Conservation (phyloP, 2,888 invertebrate species). For the Cartodere bifasciata region DNA sequence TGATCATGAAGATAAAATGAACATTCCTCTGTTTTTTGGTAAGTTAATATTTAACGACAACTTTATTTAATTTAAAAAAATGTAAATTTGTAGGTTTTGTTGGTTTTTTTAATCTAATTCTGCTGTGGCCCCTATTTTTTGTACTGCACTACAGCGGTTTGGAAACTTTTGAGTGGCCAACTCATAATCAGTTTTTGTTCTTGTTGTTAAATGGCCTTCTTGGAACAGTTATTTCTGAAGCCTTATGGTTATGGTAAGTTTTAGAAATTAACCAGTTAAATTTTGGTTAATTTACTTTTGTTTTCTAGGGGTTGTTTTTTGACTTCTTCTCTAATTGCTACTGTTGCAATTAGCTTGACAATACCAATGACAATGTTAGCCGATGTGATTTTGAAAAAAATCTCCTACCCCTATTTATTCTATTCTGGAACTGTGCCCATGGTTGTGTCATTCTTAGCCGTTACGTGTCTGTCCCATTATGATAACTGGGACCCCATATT, state of each 20-base stretch:
- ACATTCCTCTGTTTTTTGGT: conserved; percentile 94
- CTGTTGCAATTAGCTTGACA: conserved; percentile 71
- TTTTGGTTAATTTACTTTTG: neutral
- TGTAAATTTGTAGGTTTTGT: conserved; percentile 76
- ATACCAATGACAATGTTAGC: conserved; percentile 83
- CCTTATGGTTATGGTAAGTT: conserved; percentile 80
- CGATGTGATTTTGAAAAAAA: conserved; percentile 60
- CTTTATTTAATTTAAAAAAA: conserved; percentile 7
- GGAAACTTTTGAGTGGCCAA: conserved; percentile 79
- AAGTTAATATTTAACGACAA: conserved; percentile 23
- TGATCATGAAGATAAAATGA: conserved; percentile 85
- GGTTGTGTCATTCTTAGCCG: conserved; percentile 59
- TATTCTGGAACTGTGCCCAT: conserved; percentile 70
- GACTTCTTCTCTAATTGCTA: conserved; percentile 83
- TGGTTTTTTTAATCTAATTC: conserved; percentile 76
- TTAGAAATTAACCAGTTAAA: conserved; percentile 2
- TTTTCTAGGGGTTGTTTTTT: conserved; percentile 78
- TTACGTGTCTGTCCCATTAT: conserved; percentile 57
- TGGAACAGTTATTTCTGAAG: conserved; percentile 84
- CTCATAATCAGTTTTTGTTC: conserved; percentile 64
- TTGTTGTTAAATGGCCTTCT: conserved; percentile 76
- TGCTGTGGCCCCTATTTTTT: conserved; percentile 84
- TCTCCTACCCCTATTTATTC: conserved; percentile 55
- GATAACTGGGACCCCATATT: conserved; percentile 74
- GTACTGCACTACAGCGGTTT: conserved; percentile 69